phyloP scores from a whole-genome alignment of 2,797 vertebrate species.

The Malurus splendens region DNA sequence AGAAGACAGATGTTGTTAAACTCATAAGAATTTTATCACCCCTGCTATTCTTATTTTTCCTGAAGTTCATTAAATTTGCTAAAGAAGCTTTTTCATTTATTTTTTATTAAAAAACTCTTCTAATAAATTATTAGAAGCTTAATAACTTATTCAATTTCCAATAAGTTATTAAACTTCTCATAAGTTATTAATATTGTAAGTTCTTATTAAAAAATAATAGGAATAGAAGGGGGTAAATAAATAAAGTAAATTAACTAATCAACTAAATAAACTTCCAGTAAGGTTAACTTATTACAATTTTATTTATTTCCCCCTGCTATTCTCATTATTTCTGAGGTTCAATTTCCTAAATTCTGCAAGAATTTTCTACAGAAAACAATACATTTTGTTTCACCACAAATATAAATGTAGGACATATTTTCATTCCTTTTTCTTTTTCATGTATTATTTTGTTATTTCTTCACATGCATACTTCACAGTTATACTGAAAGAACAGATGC shows the following conservation, averaged over 20 bases:
- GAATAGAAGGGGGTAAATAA: background rate
- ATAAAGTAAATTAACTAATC: background rate
- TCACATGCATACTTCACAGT: background rate
- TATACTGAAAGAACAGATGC: background rate
- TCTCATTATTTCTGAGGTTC: background rate
- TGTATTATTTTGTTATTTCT: background rate
- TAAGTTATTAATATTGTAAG: background rate
- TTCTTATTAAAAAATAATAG: background rate
- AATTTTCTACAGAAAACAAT: background rate
- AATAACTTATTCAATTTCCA: background rate
- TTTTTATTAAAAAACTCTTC: background rate
- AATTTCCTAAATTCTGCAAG: background rate
- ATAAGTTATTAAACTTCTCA: background rate
- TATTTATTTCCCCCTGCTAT: background rate
- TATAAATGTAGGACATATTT: background rate
- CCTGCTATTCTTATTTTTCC: accelerated
- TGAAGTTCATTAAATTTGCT: background rate
- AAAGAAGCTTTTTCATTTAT: background rate
- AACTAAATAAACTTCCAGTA: background rate
- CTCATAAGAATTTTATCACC: background rate
- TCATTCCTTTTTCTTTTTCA: background rate
- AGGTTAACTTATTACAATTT: background rate
- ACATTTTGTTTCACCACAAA: background rate
- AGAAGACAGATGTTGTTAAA: background rate
- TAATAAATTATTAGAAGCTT: background rate